phyloP scores from a whole-genome alignment of 2,888 invertebrate genomes.

The Plebejus argus region DNA sequence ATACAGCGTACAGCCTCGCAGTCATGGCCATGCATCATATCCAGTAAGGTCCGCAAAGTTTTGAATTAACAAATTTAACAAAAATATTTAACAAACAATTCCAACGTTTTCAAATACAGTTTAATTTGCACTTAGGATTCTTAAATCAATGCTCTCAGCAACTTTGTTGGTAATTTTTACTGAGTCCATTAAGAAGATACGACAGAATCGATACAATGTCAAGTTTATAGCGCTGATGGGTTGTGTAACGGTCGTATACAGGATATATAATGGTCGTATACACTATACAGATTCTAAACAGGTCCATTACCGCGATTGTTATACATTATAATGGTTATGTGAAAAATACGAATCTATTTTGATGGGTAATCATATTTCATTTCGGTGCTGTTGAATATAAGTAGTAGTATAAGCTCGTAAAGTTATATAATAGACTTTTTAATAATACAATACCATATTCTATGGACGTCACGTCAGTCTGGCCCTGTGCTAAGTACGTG shows the following conservation, averaged over 20 bases:
- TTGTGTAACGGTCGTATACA: neutral
- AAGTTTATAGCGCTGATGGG: constrained; percentile 15
- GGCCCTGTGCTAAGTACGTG: too few relatives aligned
- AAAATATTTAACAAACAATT: neutral
- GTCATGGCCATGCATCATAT: neutral
- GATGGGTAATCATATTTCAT: neutral
- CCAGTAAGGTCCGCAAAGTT: too few relatives aligned
- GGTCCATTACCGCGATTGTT: constrained; percentile 9
- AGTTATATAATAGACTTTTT: too few relatives aligned
- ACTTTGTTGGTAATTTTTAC: neutral
- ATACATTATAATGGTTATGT: neutral
- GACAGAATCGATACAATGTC: constrained; percentile 16
- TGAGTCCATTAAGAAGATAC: constrained; percentile 7
- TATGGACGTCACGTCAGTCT: too few relatives aligned
- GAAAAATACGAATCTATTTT: neutral
- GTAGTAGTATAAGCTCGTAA: too few relatives aligned
- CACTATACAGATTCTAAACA: neutral
- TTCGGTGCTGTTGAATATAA: too few relatives aligned
- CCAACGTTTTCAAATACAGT: neutral
- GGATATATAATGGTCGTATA: neutral
- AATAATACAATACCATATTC: too few relatives aligned
- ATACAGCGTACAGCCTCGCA: neutral
- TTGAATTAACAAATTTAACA: too few relatives aligned
- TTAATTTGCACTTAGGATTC: neutral
- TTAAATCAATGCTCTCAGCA: neutral